phyloP scores from a whole-genome alignment of 2,797 vertebrate genomes.

The Buceros bicornis region DNA sequence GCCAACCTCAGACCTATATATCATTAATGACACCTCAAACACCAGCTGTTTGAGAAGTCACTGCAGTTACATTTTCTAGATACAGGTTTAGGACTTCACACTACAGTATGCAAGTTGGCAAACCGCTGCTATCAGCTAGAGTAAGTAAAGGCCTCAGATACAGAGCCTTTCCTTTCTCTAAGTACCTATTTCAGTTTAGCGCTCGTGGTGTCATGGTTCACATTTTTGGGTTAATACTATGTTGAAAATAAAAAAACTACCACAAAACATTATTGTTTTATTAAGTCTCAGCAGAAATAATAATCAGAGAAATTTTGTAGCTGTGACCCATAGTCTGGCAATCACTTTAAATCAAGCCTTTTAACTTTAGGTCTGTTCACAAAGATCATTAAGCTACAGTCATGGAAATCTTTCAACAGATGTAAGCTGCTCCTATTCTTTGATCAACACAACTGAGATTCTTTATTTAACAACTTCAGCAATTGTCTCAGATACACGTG shows the following conservation, averaged over 20 bases:
- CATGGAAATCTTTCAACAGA: neutral
- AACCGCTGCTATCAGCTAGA: neutral
- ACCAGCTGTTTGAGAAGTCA: neutral
- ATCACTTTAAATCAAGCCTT: neutral
- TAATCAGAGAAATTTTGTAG: neutral
- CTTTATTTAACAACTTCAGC: neutral
- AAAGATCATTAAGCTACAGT: neutral
- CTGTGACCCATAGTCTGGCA: neutral
- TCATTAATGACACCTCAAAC: neutral
- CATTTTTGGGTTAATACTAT: neutral
- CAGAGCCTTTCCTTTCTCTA: neutral
- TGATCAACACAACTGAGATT: neutral
- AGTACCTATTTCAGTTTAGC: neutral
- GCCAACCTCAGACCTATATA: neutral
- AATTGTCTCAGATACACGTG: neutral
- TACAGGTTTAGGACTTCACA: neutral
- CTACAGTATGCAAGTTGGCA: neutral
- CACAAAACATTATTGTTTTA: neutral
- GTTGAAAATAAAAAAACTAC: neutral
- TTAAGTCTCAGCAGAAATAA: neutral
- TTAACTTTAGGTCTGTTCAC: neutral
- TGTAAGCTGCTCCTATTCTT: neutral
- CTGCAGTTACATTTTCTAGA: neutral
- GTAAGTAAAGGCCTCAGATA: neutral
- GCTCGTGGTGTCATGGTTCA: neutral